Evolutionary conservation across 1,140 invertebrate species (phyloP).

Genomic region (Orussus abietinus): DNA sequence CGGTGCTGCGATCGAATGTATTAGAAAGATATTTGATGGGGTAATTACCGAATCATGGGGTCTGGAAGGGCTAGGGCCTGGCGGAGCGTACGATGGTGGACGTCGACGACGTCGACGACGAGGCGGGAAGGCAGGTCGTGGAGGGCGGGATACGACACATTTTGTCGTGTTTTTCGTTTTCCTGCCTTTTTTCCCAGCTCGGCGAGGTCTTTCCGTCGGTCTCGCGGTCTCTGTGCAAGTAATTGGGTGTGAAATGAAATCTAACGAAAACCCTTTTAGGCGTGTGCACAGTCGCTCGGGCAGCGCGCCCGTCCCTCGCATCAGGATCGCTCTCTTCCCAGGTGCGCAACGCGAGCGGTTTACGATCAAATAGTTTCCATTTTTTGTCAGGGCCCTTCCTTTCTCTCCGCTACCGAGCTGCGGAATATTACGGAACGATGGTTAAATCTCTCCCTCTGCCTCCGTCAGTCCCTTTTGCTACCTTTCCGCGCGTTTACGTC

Average conservation of each 20-base stretch:
- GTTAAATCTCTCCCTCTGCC: too few relatives aligned
- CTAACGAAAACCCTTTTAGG: conserved; percentile 54
- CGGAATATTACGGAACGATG: too few relatives aligned
- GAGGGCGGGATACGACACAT: too few relatives aligned
- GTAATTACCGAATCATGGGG: too few relatives aligned
- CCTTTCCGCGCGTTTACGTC: not conserved
- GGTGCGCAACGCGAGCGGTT: conserved; percentile 6
- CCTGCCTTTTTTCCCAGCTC: too few relatives aligned
- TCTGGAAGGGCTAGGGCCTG: too few relatives aligned
- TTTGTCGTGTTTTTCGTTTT: too few relatives aligned
- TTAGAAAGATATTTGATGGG: too few relatives aligned
- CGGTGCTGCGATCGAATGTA: too few relatives aligned
- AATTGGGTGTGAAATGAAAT: conserved; percentile 55
- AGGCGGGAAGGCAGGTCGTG: too few relatives aligned
- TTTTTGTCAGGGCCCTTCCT: conserved; percentile 4
- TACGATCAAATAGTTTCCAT: conserved; percentile 15
- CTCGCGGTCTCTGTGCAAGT: conserved; percentile 32
- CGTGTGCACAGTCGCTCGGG: conserved; percentile 47
- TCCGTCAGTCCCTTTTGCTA: not conserved
- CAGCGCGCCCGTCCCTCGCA: not conserved
- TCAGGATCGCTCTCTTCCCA: conserved; percentile 8
- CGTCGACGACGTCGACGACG: too few relatives aligned
- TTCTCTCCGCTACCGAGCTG: not conserved
- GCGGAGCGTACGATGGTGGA: too few relatives aligned
- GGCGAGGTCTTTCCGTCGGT: conserved; percentile 15